These are phyloP conservation scores for Poecilus cupreus DNA, from an alignment of 2,888 invertebrate genomes.

Conservation along the genomic window DNA sequence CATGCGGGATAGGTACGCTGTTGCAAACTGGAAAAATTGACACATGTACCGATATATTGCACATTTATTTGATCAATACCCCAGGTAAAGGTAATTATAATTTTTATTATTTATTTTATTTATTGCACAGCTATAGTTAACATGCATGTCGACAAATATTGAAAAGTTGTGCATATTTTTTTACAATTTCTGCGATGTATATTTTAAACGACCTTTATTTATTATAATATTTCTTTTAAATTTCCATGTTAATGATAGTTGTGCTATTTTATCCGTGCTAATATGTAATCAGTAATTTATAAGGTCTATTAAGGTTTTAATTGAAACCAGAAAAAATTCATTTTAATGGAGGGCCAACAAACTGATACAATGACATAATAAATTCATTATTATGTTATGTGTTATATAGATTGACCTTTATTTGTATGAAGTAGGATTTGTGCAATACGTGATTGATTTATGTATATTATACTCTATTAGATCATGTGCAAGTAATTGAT, in stretches of 20 bases:
- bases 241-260: conserved; percentile 42
- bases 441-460: conserved; percentile 24
- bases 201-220: not conserved
- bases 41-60: conserved; percentile 64
- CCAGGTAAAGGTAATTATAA: conserved; percentile 22
- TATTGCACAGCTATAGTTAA: conserved; percentile 39
- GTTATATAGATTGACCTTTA: not conserved
- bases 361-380: conserved; percentile 5
- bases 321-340: not conserved
- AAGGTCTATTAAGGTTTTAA: conserved; percentile 9
- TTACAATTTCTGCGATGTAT: conserved; percentile 12
- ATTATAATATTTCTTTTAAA: conserved; percentile 21
- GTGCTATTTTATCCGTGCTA: conserved; percentile 37
- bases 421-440: conserved; percentile 16
- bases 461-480: not conserved
- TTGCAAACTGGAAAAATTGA: conserved; percentile 69
- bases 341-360: not conserved
- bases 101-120: conserved; percentile 20
- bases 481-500: not conserved
- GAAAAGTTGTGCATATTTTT: not conserved
- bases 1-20: conserved; percentile 26
- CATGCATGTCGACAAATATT: not conserved
- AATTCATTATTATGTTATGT: not conserved
- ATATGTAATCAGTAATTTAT: not conserved
- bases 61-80: conserved; percentile 35